phyloP scores from a whole-genome alignment of 1,140 invertebrate species.

The Aphelinus atriplicis region DNA sequence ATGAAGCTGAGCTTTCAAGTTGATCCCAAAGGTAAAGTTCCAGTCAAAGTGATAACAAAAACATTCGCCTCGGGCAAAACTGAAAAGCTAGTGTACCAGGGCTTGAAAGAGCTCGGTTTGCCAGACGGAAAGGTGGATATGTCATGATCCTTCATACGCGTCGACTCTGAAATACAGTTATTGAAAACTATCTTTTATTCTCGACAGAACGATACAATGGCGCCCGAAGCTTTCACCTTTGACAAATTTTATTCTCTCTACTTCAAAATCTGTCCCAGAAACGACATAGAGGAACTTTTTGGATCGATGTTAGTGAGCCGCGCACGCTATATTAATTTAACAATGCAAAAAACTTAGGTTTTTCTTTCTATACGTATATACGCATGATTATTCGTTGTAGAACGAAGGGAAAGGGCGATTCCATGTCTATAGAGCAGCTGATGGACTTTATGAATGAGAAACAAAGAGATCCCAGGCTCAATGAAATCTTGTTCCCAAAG shows the following conservation, averaged over 20 bases:
- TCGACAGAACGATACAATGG: conserved; percentile 87
- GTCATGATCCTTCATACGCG: no score
- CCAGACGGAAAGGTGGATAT: conserved; percentile 88
- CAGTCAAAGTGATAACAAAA: conserved; percentile 94
- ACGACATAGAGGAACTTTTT: conserved; percentile 98
- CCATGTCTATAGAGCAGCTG: conserved; percentile 84
- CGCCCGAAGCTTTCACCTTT: conserved; percentile 93
- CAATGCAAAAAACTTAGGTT: background rate
- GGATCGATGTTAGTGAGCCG: conserved; percentile 87
- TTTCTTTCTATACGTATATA: no score
- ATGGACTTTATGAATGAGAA: conserved; percentile 97
- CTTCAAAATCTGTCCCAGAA: conserved; percentile 98
- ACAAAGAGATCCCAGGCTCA: conserved; percentile 96
- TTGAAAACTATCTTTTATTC: background rate
- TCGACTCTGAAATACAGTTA: no score
- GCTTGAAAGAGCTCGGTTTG: conserved; percentile 90
- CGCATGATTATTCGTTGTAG: conserved; percentile 63
- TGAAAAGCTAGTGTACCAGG: conserved; percentile 97
- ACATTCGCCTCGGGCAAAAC: conserved; percentile 98
- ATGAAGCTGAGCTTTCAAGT: conserved; percentile 93
- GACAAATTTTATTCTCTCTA: conserved; percentile 98
- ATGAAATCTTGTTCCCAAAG: conserved; percentile 98
- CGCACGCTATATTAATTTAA: conserved; percentile 7
- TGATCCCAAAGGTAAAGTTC: conserved; percentile 95
- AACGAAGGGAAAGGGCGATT: conserved; percentile 87